Base-by-base conservation (phyloP, 2,888 invertebrate genomes). In the Strigamia maritima region DNA sequence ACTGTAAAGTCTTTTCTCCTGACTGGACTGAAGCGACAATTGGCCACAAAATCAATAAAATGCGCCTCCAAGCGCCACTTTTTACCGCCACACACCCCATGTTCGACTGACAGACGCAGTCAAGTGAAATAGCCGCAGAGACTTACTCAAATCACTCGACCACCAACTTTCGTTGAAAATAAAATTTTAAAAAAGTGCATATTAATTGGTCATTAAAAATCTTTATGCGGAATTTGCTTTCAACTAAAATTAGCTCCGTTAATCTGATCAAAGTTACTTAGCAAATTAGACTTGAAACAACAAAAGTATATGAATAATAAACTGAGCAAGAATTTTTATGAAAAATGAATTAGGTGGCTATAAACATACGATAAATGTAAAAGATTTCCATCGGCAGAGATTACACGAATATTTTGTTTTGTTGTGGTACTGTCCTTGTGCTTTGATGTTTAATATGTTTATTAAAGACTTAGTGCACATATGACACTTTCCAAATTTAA, bases 21-120 rank as follows among this genome's bases (percentile, higher is more conserved):
- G 70, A 70, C 70, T 70, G 70, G 70, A 70, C 70, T 16, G 28
- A 14, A 70, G 70, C 70, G 70, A 70, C 70, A 70, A 70, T 70
- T 70, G 70, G 70, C 70, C 70, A 70, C 70, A 70, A 70, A 70
- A 70, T 70, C 70, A 70, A 70, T 70, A 70, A 70, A 70, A 28
- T 70, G 70, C 70, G 70, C 70, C 70, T 70, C 70, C 70, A 70
- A 70, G 70, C 70, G 70, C 70, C 70, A 70, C 70, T 70, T 70
- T 28, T 70, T 70, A 26, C 70, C 70, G 8, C 70, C 28, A 70
- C 70, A 70, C 70, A 26, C 70, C 44, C 70, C 70, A 70, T 70
- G 70, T 70, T 70, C 70, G 70, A 70, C 70, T 70, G 70, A 70
- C 70, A 70, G 70, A 70, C 24, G 26, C 70, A 70, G 26, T 70